These are phyloP conservation scores for Anticlea derivata DNA, from an alignment of 2,888 invertebrate species.

Conservation along the genomic window DNA sequence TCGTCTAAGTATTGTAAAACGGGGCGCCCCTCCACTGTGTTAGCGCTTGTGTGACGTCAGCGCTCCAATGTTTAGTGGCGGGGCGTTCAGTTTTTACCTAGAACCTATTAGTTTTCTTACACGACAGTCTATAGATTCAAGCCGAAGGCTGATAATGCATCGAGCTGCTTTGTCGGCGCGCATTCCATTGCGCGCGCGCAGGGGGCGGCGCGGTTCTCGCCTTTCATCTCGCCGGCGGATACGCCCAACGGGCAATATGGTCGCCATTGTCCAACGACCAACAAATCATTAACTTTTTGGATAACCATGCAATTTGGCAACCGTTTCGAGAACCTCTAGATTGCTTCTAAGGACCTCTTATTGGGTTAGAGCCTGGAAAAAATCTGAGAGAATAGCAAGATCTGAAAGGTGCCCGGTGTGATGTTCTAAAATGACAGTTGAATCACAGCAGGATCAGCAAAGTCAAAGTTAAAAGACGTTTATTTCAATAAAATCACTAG, in stretches of 20 bases:
- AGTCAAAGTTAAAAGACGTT: no score
- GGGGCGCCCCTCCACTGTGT: no score
- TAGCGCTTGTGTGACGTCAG: no score
- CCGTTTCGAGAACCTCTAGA: conserved; percentile 6
- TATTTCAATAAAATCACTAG: no score
- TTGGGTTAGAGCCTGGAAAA: not conserved
- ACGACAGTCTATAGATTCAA: conserved; percentile 8
- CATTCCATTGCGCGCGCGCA: conserved; percentile 31
- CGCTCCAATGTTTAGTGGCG: no score
- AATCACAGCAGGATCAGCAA: no score
- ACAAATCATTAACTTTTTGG: conserved; percentile 33
- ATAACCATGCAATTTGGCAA: conserved; percentile 28
- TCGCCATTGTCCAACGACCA: conserved; percentile 36
- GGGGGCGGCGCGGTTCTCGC: conserved; percentile 16
- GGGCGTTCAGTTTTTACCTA: no score
- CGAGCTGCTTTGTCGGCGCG: conserved; percentile 34
- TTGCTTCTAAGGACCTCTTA: conserved; percentile 3
- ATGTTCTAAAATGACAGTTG: no score
- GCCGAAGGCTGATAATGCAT: conserved; percentile 25
- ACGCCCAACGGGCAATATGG: conserved; percentile 35
- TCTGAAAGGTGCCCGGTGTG: no score
- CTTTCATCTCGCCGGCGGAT: conserved; percentile 21
- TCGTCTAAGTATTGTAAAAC: no score
- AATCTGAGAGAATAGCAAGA: no score
- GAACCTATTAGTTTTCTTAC: conserved; percentile 1